A percentile compares a stretch with the other conserved stretches of the same genome.
Conservation (phyloP, 2,888 invertebrate genomes). For the Coecobrya sp. region DNA sequence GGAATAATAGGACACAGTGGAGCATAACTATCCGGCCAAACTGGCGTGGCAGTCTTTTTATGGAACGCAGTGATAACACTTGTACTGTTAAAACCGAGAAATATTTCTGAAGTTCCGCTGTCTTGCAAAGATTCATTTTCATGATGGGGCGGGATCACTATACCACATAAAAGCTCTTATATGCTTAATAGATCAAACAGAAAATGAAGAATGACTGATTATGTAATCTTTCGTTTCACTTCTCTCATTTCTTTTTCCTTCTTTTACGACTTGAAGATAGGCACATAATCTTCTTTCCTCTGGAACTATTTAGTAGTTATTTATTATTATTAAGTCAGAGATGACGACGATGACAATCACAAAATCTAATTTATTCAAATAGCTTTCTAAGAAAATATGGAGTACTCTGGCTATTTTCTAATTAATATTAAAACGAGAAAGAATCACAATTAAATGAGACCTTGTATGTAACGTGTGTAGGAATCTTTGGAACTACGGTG, state of each 20-base stretch:
- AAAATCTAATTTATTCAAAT: not conserved
- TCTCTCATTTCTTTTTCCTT: not conserved
- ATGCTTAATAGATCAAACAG: slow-evolving; percentile 28
- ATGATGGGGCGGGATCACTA: not conserved
- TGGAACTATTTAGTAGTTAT: not conserved
- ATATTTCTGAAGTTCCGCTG: not conserved
- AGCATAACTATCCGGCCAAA: slow-evolving; percentile 1
- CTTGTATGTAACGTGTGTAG: not conserved
- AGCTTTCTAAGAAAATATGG: no score
- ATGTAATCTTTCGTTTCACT: not conserved
- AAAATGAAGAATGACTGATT: not conserved
- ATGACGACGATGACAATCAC: not conserved
- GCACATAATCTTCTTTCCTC: not conserved
- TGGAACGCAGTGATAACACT: not conserved
- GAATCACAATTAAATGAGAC: not conserved
- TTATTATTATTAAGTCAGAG: not conserved
- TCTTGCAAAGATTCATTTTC: slow-evolving; percentile 50
- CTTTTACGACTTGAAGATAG: not conserved
- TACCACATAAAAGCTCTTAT: not conserved
- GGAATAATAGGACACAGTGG: not conserved
- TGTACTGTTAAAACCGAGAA: slow-evolving; percentile 9
- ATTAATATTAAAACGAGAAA: not conserved
- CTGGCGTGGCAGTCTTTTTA: slow-evolving; percentile 40
- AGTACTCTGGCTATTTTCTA: no score
- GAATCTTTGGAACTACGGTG: not conserved